Conservation (phyloP, 2,888 invertebrate genomes). For the Fissipunctia ypsillon region DNA sequence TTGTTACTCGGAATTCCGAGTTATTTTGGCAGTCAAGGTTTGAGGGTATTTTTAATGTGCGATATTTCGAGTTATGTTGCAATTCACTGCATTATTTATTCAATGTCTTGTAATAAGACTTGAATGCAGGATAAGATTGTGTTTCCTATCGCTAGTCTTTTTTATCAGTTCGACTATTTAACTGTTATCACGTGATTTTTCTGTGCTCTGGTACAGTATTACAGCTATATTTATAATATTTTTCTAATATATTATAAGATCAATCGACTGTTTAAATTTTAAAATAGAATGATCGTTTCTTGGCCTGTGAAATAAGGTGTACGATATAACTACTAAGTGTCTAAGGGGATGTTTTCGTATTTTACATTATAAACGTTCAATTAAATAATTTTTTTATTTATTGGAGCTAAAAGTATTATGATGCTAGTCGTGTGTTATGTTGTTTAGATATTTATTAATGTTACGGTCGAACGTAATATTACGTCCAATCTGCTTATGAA, state of each 20-base stretch:
- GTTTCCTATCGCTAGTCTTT: slow-evolving; percentile 3
- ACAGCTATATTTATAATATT: slow-evolving; percentile 44
- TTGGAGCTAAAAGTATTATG: slow-evolving; percentile 85
- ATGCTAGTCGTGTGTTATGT: slow-evolving; percentile 86
- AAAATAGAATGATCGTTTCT: slow-evolving; percentile 86
- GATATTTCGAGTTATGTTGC: slow-evolving; percentile 27
- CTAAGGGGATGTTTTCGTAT: slow-evolving; percentile 67
- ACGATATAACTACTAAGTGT: slow-evolving; percentile 72
- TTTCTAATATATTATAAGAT: slow-evolving; percentile 42
- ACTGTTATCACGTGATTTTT: slow-evolving; percentile 7
- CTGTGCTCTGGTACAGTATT: not conserved
- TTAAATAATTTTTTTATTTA: slow-evolving; percentile 72
- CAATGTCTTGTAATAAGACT: slow-evolving; percentile 11
- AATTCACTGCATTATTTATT: slow-evolving; percentile 14
- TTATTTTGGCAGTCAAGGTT: slow-evolving; percentile 24
- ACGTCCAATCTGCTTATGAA: slow-evolving; percentile 86
- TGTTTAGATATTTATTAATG: slow-evolving; percentile 68
- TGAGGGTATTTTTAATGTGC: slow-evolving; percentile 16
- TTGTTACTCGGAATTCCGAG: slow-evolving; percentile 26
- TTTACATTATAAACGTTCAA: slow-evolving; percentile 67
- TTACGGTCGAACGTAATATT: slow-evolving; percentile 69
- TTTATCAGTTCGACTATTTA: not conserved
- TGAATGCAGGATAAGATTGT: not conserved
- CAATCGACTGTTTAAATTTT: slow-evolving; percentile 73
- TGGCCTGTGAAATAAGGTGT: slow-evolving; percentile 78